Evolutionary conservation across 2,113 vertebrate genomes (phyloP).

Genomic region (Uria lomvia): DNA sequence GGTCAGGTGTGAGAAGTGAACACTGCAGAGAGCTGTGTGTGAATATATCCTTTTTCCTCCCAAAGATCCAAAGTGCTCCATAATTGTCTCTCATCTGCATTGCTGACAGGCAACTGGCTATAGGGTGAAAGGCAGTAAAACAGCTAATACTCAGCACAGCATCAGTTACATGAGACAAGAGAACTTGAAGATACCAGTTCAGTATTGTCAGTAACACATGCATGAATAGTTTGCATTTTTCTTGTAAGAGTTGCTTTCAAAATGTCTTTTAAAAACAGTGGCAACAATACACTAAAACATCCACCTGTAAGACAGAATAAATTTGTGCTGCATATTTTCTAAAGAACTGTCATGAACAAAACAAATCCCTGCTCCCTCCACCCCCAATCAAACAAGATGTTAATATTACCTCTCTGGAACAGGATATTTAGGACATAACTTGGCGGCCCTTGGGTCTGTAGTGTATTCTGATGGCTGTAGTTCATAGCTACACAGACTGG

Average conservation of each 20-base stretch:
- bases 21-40: background rate
- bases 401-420: conserved; percentile 90
- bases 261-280: background rate
- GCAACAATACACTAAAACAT: background rate
- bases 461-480: conserved; percentile 86
- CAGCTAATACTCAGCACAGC: background rate
- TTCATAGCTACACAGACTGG: conserved; percentile 88
- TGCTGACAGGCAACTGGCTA: background rate
- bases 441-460: conserved; percentile 72
- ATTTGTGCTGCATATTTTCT: background rate
- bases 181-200: background rate
- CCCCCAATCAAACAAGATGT: conserved; percentile 2
- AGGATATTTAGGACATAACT: conserved; percentile 93
- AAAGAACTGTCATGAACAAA: background rate
- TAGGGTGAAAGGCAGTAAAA: background rate
- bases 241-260: background rate
- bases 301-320: background rate
- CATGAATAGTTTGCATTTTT: background rate
- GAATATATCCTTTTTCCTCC: background rate
- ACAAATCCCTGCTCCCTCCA: background rate
- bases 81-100: background rate
- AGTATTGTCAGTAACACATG: background rate
- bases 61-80: background rate
- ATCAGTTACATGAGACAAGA: background rate
- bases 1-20: background rate